Evolutionary conservation across 2,113 vertebrate genomes (phyloP), one percentile per base, ranked within the genome.

Genomic region (Riparia riparia): DNA sequence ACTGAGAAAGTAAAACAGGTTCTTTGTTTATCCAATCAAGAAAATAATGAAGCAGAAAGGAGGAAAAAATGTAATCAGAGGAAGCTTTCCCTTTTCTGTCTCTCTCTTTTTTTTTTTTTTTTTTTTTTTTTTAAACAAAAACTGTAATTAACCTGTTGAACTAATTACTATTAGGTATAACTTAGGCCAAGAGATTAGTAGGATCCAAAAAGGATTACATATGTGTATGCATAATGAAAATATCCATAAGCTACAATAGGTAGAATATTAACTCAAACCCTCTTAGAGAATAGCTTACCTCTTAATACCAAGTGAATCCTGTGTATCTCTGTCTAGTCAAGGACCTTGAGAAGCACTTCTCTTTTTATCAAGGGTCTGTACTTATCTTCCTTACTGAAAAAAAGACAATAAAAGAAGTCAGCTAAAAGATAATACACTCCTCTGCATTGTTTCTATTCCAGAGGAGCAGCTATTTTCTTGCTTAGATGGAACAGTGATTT

Each of bases 41-140:
- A 91, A 74, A 82, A 82, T 70, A 90, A 76, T 54, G 41, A 94
- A 91, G 29, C 4, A 72, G 53, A 82, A 89, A 74, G 14, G 9
- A 24, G 16, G 11, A 14, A 85, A 83, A 88, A 42, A 60, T 4
- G 4, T 26, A 66, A 53, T 53, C 12, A 79, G 74, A 93, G 10
- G 14, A 84, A 60, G 6, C 0, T 51, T 17, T 26, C 7, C 6
- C 5, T 66, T 49, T 8, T 39, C n/a, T n/a, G n/a, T n/a, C 15
- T 25, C 4, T 18, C 10, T 31, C 1, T 10, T 0, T 2, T 4
- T 28, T 6, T 11, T 4, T 28, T 6, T 11, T 6, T 4, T 10
- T 12, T 58, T 7, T 32, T 17, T 41, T 57, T 78, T 89, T 53
- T 15, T 6, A 14, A 84, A 91, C 20, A 80, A 65, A 71, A 71